Percentiles rank a stretch among this genome's conserved stretches.
Conservation (phyloP, 2,113 vertebrate species). For the Petaurus breviceps region DNA sequence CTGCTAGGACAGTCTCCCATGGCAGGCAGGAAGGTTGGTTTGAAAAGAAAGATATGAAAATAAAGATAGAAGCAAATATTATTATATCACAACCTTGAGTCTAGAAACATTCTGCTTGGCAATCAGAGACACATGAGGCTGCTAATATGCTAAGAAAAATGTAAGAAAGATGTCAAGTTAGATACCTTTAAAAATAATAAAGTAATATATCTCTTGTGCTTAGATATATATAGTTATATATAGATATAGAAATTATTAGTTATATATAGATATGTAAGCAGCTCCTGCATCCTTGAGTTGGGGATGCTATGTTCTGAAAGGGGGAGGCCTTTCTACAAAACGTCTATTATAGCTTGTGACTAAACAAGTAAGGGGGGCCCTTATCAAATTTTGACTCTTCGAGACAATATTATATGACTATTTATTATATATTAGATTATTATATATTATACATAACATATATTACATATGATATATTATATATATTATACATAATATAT, state of each 20-base stretch:
- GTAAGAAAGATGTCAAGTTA: neutral
- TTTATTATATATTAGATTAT: too few relatives aligned
- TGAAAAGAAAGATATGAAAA: neutral
- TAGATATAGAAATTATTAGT: too few relatives aligned
- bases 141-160: neutral
- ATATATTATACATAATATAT: too few relatives aligned
- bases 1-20: neutral
- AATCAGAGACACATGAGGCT: neutral
- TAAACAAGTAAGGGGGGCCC: neutral
- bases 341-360: neutral
- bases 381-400: constrained; percentile 22
- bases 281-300: neutral
- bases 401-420: too few relatives aligned
- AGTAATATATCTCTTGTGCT: neutral
- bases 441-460: too few relatives aligned
- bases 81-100: neutral
- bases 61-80: neutral
- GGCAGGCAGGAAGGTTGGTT: neutral
- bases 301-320: neutral
- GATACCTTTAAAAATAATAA: neutral
- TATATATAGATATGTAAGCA: neutral
- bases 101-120: neutral
- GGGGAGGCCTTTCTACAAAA: neutral
- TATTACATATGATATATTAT: too few relatives aligned
- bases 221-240: neutral